Base-by-base conservation (phyloP, 2,888 invertebrate species). In the Sphinx pinastri region DNA sequence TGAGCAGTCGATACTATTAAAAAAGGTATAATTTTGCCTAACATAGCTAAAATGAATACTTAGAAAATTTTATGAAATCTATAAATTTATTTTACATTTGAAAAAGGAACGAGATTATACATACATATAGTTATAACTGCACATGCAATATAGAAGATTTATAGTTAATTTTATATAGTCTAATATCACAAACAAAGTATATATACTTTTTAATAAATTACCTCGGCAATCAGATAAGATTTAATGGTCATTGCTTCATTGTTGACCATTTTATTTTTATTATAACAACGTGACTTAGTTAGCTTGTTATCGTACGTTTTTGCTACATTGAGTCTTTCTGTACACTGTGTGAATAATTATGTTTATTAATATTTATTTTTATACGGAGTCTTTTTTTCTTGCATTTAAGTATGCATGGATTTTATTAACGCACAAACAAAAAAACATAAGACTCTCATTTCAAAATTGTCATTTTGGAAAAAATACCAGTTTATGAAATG, bases 201-300 rank as follows among this genome's bases (percentile, higher is more conserved):
- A 12, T 47, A 54, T 69, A 38, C 51, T 52, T 60, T 54, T 69
- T 60, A 45, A 69, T 69, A 69, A 54, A 69, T 70, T 68, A 67
- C 67, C 67, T 67, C 58, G 52, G 52, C 58, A 38, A 70, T 59
- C 59, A 55, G 70, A 70, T 70, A 70, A 70, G 45, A 54, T 72
- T 75, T 75, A 79, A 76, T 75, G 72, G 72, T 73, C 71, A 76
- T 69, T 71, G 73, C 72, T 74, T 71, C 68, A 72, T 72, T 74
- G 73, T 73, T 80, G 79, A 74, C 77, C 78, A 71, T 78, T 73
- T 75, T 69, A 73, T 72, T 81, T 79, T 80, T 75, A 81, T 71
- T 74, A 72, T 58, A 63, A 72, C 72, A 79, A 71, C 76, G 76
- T 83, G 78, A 77, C 73, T 70, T 38, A 68, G 73, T 75, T 75